A percentile compares a stretch with the other conserved stretches of the same genome.
These are phyloP conservation scores for Lasioglossum oenotherae DNA, from an alignment of 2,888 invertebrate genomes.

Conservation along the genomic window DNA sequence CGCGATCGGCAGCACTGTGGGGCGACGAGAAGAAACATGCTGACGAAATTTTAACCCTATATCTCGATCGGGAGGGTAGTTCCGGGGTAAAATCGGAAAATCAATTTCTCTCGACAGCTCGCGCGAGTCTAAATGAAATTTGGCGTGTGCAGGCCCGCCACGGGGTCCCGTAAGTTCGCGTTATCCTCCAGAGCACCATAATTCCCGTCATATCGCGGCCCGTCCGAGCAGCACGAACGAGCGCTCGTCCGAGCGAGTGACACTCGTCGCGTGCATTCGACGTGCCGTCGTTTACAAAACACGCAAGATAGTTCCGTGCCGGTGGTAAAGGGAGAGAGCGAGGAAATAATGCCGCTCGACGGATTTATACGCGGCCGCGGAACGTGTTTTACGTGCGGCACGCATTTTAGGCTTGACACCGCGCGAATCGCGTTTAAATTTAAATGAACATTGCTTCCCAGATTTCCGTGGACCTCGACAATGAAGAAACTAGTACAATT, in stretches of 20 bases:
- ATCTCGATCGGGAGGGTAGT: no score
- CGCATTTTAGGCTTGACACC: background rate
- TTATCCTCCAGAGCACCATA: background rate
- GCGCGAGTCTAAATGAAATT: background rate
- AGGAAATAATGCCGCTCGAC: constrained; percentile 8
- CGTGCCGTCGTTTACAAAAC: constrained; percentile 28
- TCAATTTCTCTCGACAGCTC: background rate
- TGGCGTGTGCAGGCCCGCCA: no score
- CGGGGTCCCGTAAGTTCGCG: background rate
- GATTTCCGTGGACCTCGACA: no score
- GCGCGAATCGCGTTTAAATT: background rate
- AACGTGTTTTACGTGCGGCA: background rate
- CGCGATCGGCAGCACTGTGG: no score
- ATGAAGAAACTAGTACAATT: no score
- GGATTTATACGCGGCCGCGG: constrained; percentile 5
- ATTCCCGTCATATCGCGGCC: background rate
- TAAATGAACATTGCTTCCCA: no score
- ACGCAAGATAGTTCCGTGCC: constrained; percentile 15
- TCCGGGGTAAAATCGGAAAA: no score
- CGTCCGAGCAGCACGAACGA: background rate
- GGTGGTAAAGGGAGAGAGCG: background rate
- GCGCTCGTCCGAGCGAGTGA: constrained; percentile 16
- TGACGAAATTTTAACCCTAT: no score
- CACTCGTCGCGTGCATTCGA: constrained; percentile 25
- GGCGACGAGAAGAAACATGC: no score